A percentile compares a stretch with the other conserved stretches of the same genome.
Conservation (phyloP, 2,797 vertebrate genomes). For the Girardinus metallicus region DNA sequence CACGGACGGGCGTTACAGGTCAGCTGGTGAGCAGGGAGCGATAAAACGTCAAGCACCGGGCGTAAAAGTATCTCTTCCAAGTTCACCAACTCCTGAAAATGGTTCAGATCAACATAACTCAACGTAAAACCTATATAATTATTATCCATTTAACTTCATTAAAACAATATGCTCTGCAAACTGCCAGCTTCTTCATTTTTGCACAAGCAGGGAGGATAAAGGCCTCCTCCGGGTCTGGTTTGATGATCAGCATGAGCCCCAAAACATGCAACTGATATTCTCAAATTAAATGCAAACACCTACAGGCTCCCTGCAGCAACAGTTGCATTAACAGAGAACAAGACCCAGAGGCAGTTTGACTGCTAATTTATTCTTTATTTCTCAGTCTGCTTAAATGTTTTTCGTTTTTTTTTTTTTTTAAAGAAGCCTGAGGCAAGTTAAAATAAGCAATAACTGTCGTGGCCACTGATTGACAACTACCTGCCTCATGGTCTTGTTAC, state of each 20-base stretch:
- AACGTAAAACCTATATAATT: conserved; percentile 4
- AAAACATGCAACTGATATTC: conserved; percentile 23
- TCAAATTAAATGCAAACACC: conserved; percentile 26
- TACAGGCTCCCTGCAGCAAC: conserved; percentile 33
- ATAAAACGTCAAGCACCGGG: conserved; percentile 13
- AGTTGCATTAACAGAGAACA: conserved; percentile 12
- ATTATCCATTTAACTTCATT: conserved; percentile 24
- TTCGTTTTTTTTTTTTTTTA: not conserved
- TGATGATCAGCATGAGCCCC: conserved; percentile 48
- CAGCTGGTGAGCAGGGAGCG: conserved; percentile 36
- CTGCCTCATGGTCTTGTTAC: conserved; percentile 52
- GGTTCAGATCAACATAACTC: conserved; percentile 14
- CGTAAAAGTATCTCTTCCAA: conserved; percentile 1
- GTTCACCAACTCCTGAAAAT: conserved; percentile 1
- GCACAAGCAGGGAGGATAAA: conserved; percentile 53
- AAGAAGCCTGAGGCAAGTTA: conserved; percentile 10
- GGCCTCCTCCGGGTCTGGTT: conserved; percentile 47
- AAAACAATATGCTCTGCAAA: conserved; percentile 43
- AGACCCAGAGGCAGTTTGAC: not conserved
- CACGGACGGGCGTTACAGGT: conserved; percentile 38
- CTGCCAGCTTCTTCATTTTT: conserved; percentile 41
- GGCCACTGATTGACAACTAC: conserved; percentile 58
- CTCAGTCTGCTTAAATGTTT: not conserved
- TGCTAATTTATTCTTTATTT: conserved; percentile 8
- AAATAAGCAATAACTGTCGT: conserved; percentile 18